Evolutionary conservation across 2,797 vertebrate genomes (phyloP), one percentile per base, ranked within the genome.

Genomic region (Gobio occitaniae): DNA sequence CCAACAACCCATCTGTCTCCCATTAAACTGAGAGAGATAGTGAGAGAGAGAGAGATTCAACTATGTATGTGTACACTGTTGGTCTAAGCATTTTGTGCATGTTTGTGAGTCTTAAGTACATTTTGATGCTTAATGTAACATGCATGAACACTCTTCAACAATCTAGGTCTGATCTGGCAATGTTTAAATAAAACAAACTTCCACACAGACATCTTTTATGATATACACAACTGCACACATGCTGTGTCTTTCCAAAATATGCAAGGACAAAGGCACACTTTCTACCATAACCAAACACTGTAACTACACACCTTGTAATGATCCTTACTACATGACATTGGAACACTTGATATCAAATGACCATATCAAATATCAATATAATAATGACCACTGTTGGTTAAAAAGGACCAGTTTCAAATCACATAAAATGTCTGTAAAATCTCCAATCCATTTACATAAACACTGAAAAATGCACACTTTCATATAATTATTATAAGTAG

Each of bases 1-100:
- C 32, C 29, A 74, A 69, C 56, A 83, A 29, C 17, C 77, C 70
- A 86, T 79, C 65, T 81, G 75, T 80, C 80, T 86, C 82, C 50
- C 9, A 69, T 70, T 87, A 84, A 56, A 86, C 65, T 25, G 16
- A 74, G 75, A 75, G 13, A 86, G 70, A 86, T 13, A 75, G 61
- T 50, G 19, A 65, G 44, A 76, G 10, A 68, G 25, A 81, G 78
- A 81, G 32, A 65, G 12, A 71, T 50, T 74, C 2, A 19, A 12
- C 41, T 61, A 25, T 66, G 48, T 41, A 11, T 15, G 16, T 56
- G 36, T 63, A 17, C 44, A 78, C 75, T 61, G 75, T 41, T 21
- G 5, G 8, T 65, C 29, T 66, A 38, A 66, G 47, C 12, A 61
- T 48, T 72, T 19, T 68, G 61, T 54, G 47, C 6, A 32, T 52